Evolutionary conservation across 2,888 invertebrate genomes (phyloP).

Genomic region (Sisyra nigra): DNA sequence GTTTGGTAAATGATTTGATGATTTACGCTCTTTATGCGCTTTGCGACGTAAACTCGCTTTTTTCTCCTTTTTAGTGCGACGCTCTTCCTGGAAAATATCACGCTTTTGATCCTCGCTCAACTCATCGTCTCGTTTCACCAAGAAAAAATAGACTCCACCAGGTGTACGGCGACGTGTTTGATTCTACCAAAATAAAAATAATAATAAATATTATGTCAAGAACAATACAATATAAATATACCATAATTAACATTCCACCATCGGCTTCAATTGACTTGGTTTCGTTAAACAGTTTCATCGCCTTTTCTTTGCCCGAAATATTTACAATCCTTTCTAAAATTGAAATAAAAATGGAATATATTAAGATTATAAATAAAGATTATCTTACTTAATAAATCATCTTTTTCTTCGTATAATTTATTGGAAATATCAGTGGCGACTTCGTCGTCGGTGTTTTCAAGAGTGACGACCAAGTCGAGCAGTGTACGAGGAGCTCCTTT

Average conservation of each 20-base stretch:
- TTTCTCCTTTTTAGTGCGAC: background rate
- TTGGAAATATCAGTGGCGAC: constrained; percentile 55
- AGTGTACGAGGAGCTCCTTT: constrained; percentile 39
- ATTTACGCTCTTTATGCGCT: background rate
- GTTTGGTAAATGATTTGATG: constrained; percentile 36
- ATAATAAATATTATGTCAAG: too few relatives aligned
- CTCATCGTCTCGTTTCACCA: constrained; percentile 55
- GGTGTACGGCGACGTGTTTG: constrained; percentile 67
- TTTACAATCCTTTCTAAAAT: constrained; percentile 51
- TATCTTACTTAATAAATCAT: constrained; percentile 49
- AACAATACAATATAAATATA: constrained; percentile 24
- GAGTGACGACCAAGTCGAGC: constrained; percentile 35
- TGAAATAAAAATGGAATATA: constrained; percentile 2
- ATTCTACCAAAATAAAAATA: constrained; percentile 33
- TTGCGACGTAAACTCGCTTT: background rate
- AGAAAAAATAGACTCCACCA: constrained; percentile 70
- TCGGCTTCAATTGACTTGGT: constrained; percentile 68
- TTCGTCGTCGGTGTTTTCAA: constrained; percentile 35
- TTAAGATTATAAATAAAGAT: background rate
- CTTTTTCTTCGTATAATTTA: constrained; percentile 58
- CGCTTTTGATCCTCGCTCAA: constrained; percentile 47
- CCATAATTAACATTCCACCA: constrained; percentile 77
- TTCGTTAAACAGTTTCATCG: constrained; percentile 57
- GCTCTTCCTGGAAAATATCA: constrained; percentile 50
- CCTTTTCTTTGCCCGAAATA: constrained; percentile 53